Conservation (phyloP, 2,888 invertebrate genomes). For the Melikaiella ostensackeni region DNA sequence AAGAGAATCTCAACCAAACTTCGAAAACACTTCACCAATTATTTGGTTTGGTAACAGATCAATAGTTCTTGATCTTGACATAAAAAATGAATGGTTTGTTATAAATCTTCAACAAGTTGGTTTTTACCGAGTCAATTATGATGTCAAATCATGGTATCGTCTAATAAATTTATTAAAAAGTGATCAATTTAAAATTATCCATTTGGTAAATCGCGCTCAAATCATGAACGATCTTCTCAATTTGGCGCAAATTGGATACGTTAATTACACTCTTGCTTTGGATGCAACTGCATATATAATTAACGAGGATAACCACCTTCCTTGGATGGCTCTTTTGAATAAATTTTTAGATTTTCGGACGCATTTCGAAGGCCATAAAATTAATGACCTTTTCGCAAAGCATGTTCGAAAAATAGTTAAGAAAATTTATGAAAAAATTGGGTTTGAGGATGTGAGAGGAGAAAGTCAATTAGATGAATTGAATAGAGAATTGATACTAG, state of each 20-base stretch:
- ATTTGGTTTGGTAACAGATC: slow-evolving; percentile 77
- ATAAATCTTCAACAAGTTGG: slow-evolving; percentile 75
- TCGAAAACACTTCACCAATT: slow-evolving; percentile 77
- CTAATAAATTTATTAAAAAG: slow-evolving; percentile 79
- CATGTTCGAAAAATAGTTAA: slow-evolving; percentile 76
- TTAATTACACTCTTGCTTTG: slow-evolving; percentile 79
- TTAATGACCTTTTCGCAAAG: slow-evolving; percentile 39
- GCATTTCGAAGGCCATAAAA: slow-evolving; percentile 51
- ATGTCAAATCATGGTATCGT: slow-evolving; percentile 80
- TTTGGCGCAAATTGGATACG: slow-evolving; percentile 79
- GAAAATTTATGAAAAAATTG: slow-evolving; percentile 78
- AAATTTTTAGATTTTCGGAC: slow-evolving; percentile 76
- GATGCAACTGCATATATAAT: slow-evolving; percentile 80
- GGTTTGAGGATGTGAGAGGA: slow-evolving; percentile 75
- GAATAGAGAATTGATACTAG: slow-evolving; percentile 79
- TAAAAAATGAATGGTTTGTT: slow-evolving; percentile 63
- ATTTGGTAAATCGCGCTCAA: slow-evolving; percentile 83
- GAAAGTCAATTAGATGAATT: slow-evolving; percentile 79
- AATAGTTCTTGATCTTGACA: slow-evolving; percentile 75
- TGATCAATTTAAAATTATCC: slow-evolving; percentile 77
- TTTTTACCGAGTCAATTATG: slow-evolving; percentile 85
- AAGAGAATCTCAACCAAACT: slow-evolving; percentile 75
- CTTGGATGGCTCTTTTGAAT: slow-evolving; percentile 83
- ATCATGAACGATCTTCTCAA: slow-evolving; percentile 84
- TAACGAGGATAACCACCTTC: slow-evolving; percentile 83